These are phyloP conservation scores for Tiliacea citrago DNA, from an alignment of 2,888 invertebrate genomes.

Conservation along the genomic window DNA sequence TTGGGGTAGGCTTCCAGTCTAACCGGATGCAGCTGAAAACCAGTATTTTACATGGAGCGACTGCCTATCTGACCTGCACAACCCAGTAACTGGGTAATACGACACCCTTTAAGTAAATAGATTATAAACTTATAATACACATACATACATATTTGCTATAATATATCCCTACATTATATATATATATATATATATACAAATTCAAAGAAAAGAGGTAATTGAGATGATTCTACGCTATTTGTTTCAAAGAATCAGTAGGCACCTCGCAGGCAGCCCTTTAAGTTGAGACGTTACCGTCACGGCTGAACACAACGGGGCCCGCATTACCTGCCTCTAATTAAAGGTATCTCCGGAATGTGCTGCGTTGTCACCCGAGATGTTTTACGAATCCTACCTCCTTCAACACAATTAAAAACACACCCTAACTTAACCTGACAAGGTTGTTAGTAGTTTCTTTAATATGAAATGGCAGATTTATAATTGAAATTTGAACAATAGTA, in stretches of 20 bases:
- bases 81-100: too few species aligned
- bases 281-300: slow-evolving; percentile 67
- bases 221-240: not conserved
- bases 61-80: too few species aligned
- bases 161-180: too few species aligned
- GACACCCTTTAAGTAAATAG: too few species aligned
- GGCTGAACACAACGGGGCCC: slow-evolving; percentile 46
- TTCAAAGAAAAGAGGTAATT: too few species aligned
- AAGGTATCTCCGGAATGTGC: slow-evolving; percentile 80
- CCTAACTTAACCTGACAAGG: slow-evolving; percentile 46
- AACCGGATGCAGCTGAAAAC: too few species aligned
- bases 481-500: slow-evolving; percentile 63
- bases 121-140: too few species aligned
- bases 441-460: slow-evolving; percentile 18
- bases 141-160: too few species aligned
- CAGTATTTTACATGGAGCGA: too few species aligned
- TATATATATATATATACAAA: too few species aligned
- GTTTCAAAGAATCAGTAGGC: slow-evolving; percentile 28
- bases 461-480: slow-evolving; percentile 40
- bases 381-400: slow-evolving; percentile 60
- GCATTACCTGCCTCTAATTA: slow-evolving; percentile 78
- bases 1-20: too few species aligned
- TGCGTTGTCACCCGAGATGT: slow-evolving; percentile 71
- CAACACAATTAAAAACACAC: slow-evolving; percentile 51
- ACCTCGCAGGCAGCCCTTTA: slow-evolving; percentile 44